Conservation (phyloP, 2,797 vertebrate species). For the Oryzias dopingdopingensis region DNA sequence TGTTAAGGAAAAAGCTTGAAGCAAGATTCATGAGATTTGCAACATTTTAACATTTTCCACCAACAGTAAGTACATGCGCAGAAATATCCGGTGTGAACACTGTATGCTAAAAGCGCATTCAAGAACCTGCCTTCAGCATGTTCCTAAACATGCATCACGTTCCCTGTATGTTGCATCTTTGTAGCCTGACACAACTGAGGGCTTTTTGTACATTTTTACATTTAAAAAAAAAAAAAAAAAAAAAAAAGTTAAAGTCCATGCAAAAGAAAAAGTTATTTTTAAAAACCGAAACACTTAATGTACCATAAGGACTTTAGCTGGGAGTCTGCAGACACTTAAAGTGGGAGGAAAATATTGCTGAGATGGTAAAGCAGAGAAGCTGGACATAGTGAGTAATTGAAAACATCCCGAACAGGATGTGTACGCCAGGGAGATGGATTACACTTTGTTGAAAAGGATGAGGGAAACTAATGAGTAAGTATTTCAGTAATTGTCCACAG, state of each 20-base stretch:
- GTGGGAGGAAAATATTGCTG: conserved; percentile 53
- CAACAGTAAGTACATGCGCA: too few species aligned
- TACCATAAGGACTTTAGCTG: conserved; percentile 18
- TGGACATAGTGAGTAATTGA: conserved; percentile 73
- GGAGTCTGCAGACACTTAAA: conserved; percentile 26
- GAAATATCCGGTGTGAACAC: too few species aligned
- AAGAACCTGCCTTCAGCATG: too few species aligned
- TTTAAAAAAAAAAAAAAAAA: too few species aligned
- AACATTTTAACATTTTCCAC: too few species aligned
- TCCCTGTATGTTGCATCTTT: too few species aligned
- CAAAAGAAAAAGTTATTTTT: conserved; percentile 24
- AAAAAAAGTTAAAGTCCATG: not conserved
- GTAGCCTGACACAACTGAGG: too few species aligned
- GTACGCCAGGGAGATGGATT: conserved; percentile 74
- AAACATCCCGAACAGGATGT: conserved; percentile 72
- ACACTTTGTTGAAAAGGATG: conserved; percentile 68
- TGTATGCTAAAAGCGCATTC: too few species aligned
- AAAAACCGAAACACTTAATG: conserved; percentile 18
- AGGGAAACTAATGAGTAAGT: conserved; percentile 73
- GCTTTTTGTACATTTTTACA: too few species aligned
- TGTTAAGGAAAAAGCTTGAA: too few species aligned
- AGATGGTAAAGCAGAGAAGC: conserved; percentile 59
- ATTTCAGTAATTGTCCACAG: conserved; percentile 62
- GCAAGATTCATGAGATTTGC: too few species aligned
- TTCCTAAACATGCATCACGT: too few species aligned